phyloP scores from a whole-genome alignment of 2,797 vertebrate genomes.

The Chelonia mydas region DNA sequence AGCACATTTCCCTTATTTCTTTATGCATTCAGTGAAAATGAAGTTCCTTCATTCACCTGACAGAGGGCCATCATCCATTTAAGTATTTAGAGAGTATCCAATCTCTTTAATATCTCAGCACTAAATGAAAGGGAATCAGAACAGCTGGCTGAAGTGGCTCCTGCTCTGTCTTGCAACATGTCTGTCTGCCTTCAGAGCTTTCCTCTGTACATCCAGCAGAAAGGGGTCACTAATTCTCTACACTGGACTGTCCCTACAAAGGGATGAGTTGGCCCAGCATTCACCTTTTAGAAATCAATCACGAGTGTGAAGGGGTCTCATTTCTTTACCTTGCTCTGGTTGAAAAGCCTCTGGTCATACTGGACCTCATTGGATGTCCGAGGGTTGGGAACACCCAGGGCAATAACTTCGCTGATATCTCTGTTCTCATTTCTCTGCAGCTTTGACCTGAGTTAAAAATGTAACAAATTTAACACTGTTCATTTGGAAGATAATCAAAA shows the following conservation, averaged over 20 bases:
- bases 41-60: background rate
- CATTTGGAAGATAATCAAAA: background rate
- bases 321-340: conserved; percentile 90
- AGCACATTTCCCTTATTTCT: background rate
- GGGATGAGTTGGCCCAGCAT: background rate
- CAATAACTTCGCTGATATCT: conserved; percentile 97
- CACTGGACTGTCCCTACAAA: background rate
- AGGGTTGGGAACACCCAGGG: conserved; percentile 93
- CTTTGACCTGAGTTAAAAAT: conserved; percentile 88
- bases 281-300: background rate
- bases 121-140: background rate
- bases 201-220: background rate
- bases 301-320: background rate
- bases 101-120: background rate
- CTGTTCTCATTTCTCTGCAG: conserved; percentile 96
- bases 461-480: background rate
- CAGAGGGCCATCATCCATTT: background rate
- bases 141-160: background rate
- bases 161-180: background rate
- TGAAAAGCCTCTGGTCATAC: conserved; percentile 97
- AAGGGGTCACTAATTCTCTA: background rate
- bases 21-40: background rate
- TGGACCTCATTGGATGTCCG: conserved; percentile 91
- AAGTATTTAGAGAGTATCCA: background rate
- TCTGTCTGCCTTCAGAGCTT: background rate